Conservation (phyloP, 64 coral and sea anemone genomes). For the Astreopora myriophthalma region DNA sequence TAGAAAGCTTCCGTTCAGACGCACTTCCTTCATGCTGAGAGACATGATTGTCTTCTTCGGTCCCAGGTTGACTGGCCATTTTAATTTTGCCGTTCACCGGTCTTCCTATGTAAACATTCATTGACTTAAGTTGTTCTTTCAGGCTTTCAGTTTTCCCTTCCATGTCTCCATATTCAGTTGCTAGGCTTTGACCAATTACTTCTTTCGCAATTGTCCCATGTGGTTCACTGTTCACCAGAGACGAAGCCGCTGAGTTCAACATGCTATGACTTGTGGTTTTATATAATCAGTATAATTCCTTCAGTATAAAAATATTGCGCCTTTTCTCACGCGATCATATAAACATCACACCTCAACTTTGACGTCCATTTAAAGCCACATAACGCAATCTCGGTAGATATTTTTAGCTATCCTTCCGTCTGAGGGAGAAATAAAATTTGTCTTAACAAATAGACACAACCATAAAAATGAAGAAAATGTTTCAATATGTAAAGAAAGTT, state of each 20-base stretch:
- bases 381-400: not conserved
- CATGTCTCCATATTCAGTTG: not conserved
- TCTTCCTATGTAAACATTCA: not conserved
- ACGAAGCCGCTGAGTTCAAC: constrained; percentile 18
- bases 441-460: too few relatives aligned
- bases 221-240: not conserved
- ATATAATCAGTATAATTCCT: not conserved
- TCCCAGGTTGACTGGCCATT: not conserved
- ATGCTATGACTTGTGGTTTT: not conserved
- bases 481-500: not conserved
- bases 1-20: not conserved
- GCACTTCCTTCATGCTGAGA: constrained; percentile 5
- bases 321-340: not conserved
- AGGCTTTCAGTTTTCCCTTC: constrained; percentile 3
- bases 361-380: not conserved
- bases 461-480: not conserved
- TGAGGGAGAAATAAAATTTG: not conserved
- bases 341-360: not conserved
- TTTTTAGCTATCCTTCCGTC: not conserved
- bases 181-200: not conserved
- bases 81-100: not conserved
- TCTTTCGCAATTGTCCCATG: not conserved
- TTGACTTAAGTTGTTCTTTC: not conserved
- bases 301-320: not conserved
- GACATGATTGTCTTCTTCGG: not conserved